Conservation (phyloP, 2,888 invertebrate genomes). For the Megastigmus dorsalis region DNA sequence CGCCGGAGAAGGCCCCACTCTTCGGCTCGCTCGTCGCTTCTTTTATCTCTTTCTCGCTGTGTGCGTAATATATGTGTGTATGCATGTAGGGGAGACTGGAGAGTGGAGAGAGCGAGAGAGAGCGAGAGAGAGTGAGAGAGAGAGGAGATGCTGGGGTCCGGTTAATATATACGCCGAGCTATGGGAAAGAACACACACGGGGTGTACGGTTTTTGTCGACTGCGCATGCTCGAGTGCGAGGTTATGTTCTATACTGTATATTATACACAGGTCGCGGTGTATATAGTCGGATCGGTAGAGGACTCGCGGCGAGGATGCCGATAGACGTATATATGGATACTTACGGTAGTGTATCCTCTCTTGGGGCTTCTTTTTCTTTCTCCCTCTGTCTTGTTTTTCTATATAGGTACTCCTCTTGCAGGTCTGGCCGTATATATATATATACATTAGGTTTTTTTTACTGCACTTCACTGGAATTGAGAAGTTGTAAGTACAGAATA, state of each 20-base stretch:
- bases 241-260: no score
- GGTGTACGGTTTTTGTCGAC: background rate
- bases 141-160: background rate
- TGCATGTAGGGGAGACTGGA: no score
- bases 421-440: background rate
- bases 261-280: background rate
- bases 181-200: conserved; percentile 16
- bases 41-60: conserved; percentile 17
- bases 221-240: conserved; percentile 4
- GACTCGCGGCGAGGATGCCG: no score
- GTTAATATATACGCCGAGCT: no score
- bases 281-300: background rate
- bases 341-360: background rate
- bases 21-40: background rate
- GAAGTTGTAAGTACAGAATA: no score
- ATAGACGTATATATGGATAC: no score
- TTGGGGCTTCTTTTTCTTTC: background rate
- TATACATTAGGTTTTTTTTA: background rate
- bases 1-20: conserved; percentile 15
- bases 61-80: background rate
- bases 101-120: conserved; percentile 2
- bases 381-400: background rate
- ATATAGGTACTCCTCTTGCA: background rate
- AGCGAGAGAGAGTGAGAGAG: background rate
- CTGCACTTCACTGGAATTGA: conserved; percentile 17